Conservation (phyloP, 53 echinoderm and acorn worm genomes). For the Zoroaster sp. region DNA sequence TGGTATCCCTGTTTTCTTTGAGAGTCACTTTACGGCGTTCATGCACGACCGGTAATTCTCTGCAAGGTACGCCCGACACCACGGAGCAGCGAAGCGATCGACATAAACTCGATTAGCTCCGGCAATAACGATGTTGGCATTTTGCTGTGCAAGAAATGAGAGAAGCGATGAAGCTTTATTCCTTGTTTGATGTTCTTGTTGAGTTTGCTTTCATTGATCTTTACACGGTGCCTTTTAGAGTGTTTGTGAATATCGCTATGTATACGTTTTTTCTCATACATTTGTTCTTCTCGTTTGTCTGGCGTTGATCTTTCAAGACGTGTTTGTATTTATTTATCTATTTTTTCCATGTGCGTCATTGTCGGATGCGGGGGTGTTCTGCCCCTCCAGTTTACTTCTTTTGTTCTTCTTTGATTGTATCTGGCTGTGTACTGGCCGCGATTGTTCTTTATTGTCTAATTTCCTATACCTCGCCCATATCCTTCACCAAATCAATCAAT, state of each 20-base stretch:
- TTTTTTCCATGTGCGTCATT: no score
- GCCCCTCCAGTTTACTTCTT: no score
- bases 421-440: no score
- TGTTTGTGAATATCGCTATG: not conserved
- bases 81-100: not conserved
- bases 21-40: not conserved
- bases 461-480: no score
- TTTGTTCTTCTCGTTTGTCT: no score
- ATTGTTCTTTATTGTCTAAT: no score
- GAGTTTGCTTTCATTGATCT: not conserved
- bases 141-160: not conserved
- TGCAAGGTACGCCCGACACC: not conserved
- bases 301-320: no score
- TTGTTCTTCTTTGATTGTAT: no score
- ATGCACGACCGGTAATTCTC: constrained; percentile 27
- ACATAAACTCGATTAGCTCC: constrained; percentile 1
- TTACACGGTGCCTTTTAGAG: not conserved
- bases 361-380: no score
- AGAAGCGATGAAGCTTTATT: not conserved
- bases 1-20: not conserved
- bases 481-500: no score
- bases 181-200: not conserved
- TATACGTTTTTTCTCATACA: no score
- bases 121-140: not conserved
- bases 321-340: no score